Evolutionary conservation across 1,140 invertebrate genomes (phyloP).

Genomic region (Phocides pigmalion): DNA sequence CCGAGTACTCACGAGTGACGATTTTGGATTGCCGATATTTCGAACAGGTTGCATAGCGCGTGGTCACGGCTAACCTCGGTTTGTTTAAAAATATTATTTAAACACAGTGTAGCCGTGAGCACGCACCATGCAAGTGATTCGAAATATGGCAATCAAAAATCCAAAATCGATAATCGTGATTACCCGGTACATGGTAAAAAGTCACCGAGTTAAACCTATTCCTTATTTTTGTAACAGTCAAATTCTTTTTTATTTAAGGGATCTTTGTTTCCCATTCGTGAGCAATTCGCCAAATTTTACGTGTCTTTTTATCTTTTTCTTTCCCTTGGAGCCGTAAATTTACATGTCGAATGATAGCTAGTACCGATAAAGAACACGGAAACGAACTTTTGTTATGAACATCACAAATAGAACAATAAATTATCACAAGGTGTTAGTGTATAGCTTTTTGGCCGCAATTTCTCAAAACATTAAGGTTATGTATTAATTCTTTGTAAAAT

Average conservation of each 20-base stretch:
- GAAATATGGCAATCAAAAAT: too few relatives aligned
- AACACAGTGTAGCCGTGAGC: too few relatives aligned
- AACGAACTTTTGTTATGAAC: slow-evolving; percentile 77
- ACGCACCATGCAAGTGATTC: too few relatives aligned
- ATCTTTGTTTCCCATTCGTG: background rate
- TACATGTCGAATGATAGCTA: slow-evolving; percentile 64
- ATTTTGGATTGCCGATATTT: too few relatives aligned
- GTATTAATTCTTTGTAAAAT: slow-evolving; percentile 64
- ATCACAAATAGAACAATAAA: slow-evolving; percentile 76
- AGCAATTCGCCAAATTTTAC: slow-evolving; percentile 33
- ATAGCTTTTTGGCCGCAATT: slow-evolving; percentile 71
- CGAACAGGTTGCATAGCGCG: too few relatives aligned
- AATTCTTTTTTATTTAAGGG: background rate
- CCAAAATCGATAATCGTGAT: too few relatives aligned
- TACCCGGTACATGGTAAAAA: too few relatives aligned
- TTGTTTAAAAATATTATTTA: too few relatives aligned
- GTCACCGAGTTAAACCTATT: too few relatives aligned
- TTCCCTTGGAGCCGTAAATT: slow-evolving; percentile 58
- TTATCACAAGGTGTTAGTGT: slow-evolving; percentile 76
- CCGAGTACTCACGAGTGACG: too few relatives aligned
- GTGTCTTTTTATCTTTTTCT: slow-evolving; percentile 37
- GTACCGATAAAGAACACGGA: slow-evolving; percentile 77
- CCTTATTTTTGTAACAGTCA: too few relatives aligned
- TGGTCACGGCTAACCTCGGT: too few relatives aligned
- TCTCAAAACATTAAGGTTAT: slow-evolving; percentile 67